Conservation (phyloP, 2,797 vertebrate species). For the Todus mexicanus region DNA sequence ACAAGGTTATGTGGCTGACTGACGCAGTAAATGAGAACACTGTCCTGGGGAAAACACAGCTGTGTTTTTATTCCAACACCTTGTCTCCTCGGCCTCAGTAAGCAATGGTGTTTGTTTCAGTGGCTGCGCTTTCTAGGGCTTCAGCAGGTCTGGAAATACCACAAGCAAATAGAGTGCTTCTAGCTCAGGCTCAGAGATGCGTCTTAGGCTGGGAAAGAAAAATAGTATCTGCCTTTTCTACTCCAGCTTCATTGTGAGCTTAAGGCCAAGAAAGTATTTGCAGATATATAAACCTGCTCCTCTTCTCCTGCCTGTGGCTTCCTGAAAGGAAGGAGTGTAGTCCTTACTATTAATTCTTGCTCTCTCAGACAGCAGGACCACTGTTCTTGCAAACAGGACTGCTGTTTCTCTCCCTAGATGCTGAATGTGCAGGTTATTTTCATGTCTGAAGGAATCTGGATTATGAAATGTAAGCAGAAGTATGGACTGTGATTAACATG, state of each 20-base stretch:
- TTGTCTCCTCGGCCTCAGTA: background rate
- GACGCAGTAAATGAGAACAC: background rate
- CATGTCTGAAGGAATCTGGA: background rate
- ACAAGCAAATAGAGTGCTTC: constrained; percentile 3
- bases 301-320: background rate
- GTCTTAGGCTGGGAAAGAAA: background rate
- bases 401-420: background rate
- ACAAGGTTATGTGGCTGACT: background rate
- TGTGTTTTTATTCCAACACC: constrained; percentile 40
- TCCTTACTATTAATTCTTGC: background rate
- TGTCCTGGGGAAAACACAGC: constrained; percentile 4
- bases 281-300: background rate
- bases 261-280: background rate
- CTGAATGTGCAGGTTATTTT: background rate
- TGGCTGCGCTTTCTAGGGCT: constrained; percentile 2
- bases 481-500: background rate
- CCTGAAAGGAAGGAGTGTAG: background rate
- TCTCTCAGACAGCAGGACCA: background rate
- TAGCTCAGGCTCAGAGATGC: background rate
- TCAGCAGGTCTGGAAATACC: constrained; percentile 1
- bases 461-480: background rate
- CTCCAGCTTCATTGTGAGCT: background rate
- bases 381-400: background rate
- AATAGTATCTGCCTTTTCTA: background rate
- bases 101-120: background rate